A percentile compares a stretch with the other conserved stretches of the same genome.
Conservation (phyloP, 2,113 vertebrate species). For the Theristicus caerulescens region DNA sequence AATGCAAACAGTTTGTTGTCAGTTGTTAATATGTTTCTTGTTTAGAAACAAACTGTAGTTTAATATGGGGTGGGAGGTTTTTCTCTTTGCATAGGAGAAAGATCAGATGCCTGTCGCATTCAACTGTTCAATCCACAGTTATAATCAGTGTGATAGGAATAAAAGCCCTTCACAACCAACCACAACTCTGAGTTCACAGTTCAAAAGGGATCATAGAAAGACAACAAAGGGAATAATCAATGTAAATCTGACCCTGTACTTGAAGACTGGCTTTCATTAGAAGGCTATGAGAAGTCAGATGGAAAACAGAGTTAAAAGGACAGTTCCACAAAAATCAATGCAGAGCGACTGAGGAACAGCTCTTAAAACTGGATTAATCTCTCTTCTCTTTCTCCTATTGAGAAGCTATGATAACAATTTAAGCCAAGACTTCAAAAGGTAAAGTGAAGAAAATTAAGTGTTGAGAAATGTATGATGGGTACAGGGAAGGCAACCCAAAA, state of each 20-base stretch:
- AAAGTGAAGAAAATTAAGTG: neutral
- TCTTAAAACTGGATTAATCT: neutral
- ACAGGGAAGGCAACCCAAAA: neutral
- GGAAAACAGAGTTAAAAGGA: constrained; percentile 11
- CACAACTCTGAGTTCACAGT: neutral
- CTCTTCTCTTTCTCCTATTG: neutral
- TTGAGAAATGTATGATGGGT: neutral
- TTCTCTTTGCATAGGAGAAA: neutral
- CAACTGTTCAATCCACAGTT: neutral
- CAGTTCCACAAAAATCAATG: neutral
- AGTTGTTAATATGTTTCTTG: neutral
- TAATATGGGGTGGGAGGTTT: neutral
- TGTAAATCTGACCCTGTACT: neutral
- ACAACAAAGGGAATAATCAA: constrained; percentile 14
- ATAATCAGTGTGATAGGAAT: neutral
- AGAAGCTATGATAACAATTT: neutral
- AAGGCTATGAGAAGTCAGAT: neutral
- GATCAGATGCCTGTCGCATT: neutral
- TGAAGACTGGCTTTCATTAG: neutral
- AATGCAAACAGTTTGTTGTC: neutral
- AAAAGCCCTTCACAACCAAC: neutral
- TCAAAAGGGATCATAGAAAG: neutral
- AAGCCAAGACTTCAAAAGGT: neutral
- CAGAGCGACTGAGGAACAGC: neutral
- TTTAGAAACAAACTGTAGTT: neutral